Percentiles rank a stretch among this genome's conserved stretches.
Evolutionary conservation across 2,113 vertebrate species (phyloP).

Genomic region (Lethenteron camtschaticum): DNA sequence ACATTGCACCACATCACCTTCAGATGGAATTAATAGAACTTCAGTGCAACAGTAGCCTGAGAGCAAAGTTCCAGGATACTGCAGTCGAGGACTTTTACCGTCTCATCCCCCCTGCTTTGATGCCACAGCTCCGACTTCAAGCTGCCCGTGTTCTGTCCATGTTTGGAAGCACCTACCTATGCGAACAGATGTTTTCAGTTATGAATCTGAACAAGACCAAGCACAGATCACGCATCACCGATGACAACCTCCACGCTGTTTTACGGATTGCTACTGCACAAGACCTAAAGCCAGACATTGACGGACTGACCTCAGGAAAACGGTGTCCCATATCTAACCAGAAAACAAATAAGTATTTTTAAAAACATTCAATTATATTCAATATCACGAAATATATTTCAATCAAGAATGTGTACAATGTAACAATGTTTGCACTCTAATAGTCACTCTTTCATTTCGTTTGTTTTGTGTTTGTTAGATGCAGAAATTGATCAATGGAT

Average conservation of each 20-base stretch:
- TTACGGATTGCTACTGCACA: neutral
- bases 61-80: conserved; percentile 11
- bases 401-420: too few species aligned
- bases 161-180: conserved; percentile 9
- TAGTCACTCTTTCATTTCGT: too few species aligned
- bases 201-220: conserved; percentile 6
- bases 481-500: too few species aligned
- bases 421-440: too few species aligned
- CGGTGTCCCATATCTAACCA: neutral
- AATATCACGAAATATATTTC: too few species aligned
- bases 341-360: conserved; percentile 1
- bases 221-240: neutral
- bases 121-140: conserved; percentile 10
- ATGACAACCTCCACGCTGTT: too few species aligned
- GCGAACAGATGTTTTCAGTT: neutral
- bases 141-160: conserved; percentile 10
- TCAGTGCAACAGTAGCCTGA: conserved; percentile 13
- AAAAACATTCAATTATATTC: neutral
- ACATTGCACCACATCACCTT: conserved; percentile 10
- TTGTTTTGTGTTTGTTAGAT: too few species aligned
- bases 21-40: conserved; percentile 13
- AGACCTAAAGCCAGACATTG: neutral
- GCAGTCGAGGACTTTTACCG: conserved; percentile 4
- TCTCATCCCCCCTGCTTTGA: conserved; percentile 9
- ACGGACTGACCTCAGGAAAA: neutral